Conservation (phyloP, 2,797 vertebrate genomes). For the Notoglanidium macrostoma region DNA sequence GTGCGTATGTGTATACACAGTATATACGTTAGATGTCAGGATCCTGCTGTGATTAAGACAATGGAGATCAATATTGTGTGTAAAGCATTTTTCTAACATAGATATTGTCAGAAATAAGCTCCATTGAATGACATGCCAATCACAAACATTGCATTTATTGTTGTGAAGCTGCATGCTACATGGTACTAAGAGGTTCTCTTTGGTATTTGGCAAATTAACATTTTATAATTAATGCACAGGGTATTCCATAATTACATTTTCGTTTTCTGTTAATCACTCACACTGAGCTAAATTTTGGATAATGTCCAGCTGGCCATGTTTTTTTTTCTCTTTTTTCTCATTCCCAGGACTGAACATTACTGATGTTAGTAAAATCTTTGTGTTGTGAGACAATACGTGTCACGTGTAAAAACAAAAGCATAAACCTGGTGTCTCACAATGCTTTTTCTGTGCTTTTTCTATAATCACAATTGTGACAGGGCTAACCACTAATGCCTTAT, state of each 20-base stretch:
- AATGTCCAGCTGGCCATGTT: neutral
- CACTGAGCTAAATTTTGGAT: neutral
- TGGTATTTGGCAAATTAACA: neutral
- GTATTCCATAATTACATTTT: neutral
- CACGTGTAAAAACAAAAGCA: neutral
- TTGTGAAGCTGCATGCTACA: neutral
- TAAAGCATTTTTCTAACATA: neutral
- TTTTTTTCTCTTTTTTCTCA: neutral
- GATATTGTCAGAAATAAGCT: neutral
- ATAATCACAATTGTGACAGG: neutral
- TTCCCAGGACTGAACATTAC: neutral
- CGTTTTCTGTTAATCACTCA: neutral
- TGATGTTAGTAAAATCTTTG: neutral
- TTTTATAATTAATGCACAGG: neutral
- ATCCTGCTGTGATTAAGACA: neutral
- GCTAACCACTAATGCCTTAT: neutral
- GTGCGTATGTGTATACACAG: neutral
- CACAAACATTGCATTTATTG: neutral
- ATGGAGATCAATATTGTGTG: neutral
- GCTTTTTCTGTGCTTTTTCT: neutral
- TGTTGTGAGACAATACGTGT: neutral
- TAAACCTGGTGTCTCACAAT: neutral
- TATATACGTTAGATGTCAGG: neutral
- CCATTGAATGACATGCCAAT: neutral
- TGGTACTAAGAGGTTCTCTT: neutral